Evolutionary conservation across 2,888 invertebrate species (phyloP), one percentile per base, ranked within the genome.

Genomic region (Dynastes grantii): DNA sequence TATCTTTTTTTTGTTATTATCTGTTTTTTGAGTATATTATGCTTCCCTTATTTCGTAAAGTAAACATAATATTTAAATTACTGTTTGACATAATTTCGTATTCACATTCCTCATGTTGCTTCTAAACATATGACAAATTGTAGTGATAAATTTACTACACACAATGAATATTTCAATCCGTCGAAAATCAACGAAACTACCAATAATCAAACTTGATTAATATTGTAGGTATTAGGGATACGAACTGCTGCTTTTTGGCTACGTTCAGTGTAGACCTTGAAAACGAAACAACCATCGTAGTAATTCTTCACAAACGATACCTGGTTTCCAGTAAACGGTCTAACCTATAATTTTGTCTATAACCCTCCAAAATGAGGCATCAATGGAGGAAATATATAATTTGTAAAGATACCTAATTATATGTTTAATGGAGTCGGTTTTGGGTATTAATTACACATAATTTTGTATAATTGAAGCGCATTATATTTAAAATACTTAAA

Each of bases 311-410:
- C 16, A 76, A 76, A 64, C 32, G 49, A 64, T 76, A 51, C 63
- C 53, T 49, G 76, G 45, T 76, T 58, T 51, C 61, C 49, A 63
- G 53, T 76, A 76, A 76, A 76, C 32, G 76, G 13, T 70, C 70
- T 64, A 76, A 76, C 76, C 76, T 76, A 65, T 76, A 76, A 76
- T 76, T 76, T 64, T 29, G 29, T 40, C 29, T 76, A 64, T 76
- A 76, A 76, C 49, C 63, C 63, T 76, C 64, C 58, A 64, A 76
- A 76, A 29, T 64, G 51, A 63, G 64, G 76, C 61, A 76, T 76
- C 76, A 76, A 49, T 76, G 70, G 51, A 53, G 70, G 53, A 53
- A 70, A 53, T 53, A 37, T 70, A 53, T 70, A 70, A 70, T 70
- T 70, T 70, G 32, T 53, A 32, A 70, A 32, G 53, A 53, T 53